Evolutionary conservation across 2,888 invertebrate genomes (phyloP), one percentile per base, ranked within the genome.

Genomic region (Melinopterus prodromus): DNA sequence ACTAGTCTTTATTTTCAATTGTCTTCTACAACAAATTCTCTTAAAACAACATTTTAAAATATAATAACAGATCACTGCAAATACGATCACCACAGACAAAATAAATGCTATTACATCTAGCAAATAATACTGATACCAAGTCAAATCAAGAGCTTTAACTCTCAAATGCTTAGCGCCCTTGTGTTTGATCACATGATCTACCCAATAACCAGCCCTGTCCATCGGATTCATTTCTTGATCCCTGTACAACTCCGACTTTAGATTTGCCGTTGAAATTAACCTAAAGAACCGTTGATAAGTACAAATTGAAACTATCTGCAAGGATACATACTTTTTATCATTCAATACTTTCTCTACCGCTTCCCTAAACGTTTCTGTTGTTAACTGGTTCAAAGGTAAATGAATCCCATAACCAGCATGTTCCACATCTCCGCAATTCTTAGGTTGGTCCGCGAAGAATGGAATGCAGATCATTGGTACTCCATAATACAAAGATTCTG

Each of bases 401-500:
- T 37, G 35, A 6, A 77, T 26, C 16, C 79, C 79, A 12, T 80
- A 80, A 71, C 80, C 80, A 26, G 78, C 37, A 5, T 69, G 69
- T 26, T 69, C 79, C 12, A 75, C 76, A 6, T 80, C 80, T 15
- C 12, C 77, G 37, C 78, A 78, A 76, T 81, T 80, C 72, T 80
- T 78, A n/a, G 69, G 70, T 80, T 84, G 84, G 76, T 84, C 84
- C 7, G 79, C 83, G 78, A 83, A 84, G 15, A 84, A 78, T 12
- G 84, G 82, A 37, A 84, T 79, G 26, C 82, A 82, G 70, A 84
- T 53, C 78, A 84, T 81, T 4, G 84, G 84, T 12, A 84, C 82
- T 26, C 83, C 84, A 71, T 77, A 79, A 77, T 89, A 89, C 26
- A 91, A 88, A 0, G 92, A 89, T 85, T 93, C 93, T 80, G 90